phyloP scores from a whole-genome alignment of 2,888 invertebrate species.

The Drosophila meridionalis region DNA sequence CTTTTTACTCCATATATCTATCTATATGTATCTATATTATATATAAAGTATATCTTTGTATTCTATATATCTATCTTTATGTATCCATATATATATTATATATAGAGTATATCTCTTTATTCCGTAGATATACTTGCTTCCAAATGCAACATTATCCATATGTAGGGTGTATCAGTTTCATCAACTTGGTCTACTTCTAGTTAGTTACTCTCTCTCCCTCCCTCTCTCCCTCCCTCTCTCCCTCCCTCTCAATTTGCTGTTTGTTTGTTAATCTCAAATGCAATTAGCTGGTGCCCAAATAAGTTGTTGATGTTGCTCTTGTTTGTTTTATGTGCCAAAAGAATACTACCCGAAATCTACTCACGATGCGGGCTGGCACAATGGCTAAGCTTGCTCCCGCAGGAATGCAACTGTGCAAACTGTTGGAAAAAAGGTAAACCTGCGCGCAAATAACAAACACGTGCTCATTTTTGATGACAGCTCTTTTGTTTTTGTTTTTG shows the following conservation, averaged over 20 bases:
- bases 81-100: not conserved
- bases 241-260: not conserved
- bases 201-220: not conserved
- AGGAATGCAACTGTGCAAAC: constrained; percentile 48
- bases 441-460: constrained; percentile 51
- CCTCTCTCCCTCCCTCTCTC: not conserved
- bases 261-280: constrained; percentile 29
- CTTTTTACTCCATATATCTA: too few species aligned
- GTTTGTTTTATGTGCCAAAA: constrained; percentile 27
- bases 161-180: not conserved
- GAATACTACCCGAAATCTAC: constrained; percentile 34
- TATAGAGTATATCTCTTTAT: too few species aligned
- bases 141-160: not conserved
- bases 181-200: not conserved
- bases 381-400: constrained; percentile 53
- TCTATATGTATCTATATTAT: not conserved
- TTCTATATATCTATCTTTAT: too few species aligned
- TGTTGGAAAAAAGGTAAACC: not conserved
- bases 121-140: not conserved
- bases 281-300: constrained; percentile 39
- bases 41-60: too few species aligned
- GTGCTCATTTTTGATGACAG: constrained; percentile 48
- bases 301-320: constrained; percentile 13
- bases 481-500: not conserved
- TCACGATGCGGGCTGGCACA: constrained; percentile 40